Conservation (phyloP, 2,113 vertebrate species). For the Camarhynchus parvulus region DNA sequence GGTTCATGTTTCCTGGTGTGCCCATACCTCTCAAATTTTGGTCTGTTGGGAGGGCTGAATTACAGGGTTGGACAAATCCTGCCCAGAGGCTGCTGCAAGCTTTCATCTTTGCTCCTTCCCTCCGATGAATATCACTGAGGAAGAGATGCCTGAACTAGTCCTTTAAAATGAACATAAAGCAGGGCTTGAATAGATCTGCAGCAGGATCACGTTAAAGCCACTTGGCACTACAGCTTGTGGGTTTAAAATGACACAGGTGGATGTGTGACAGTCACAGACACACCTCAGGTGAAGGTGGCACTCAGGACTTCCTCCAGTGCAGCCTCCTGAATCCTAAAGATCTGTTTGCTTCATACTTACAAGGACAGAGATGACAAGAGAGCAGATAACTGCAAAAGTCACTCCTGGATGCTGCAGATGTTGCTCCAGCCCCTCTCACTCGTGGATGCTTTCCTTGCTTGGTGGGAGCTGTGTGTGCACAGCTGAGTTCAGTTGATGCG, state of each 20-base stretch:
- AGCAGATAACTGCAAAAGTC: not conserved
- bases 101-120: conserved; percentile 17
- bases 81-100: conserved; percentile 42
- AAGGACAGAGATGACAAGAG: not conserved
- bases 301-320: not conserved
- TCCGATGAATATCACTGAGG: not conserved
- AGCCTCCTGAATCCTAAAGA: not conserved
- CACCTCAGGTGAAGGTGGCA: not conserved
- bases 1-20: not conserved
- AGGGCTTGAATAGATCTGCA: not conserved
- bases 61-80: conserved; percentile 52
- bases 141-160: not conserved
- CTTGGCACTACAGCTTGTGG: not conserved
- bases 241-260: not conserved
- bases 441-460: not conserved
- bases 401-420: not conserved
- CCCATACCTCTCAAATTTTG: not conserved
- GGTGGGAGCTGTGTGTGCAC: not conserved
- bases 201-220: not conserved
- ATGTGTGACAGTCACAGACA: not conserved
- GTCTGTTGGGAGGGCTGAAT: conserved; percentile 15
- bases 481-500: not conserved
- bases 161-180: not conserved
- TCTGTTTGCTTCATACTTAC: not conserved
- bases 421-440: not conserved